Evolutionary conservation across 1,140 invertebrate species (phyloP), one percentile per base, ranked within the genome.

Genomic region (Panagrolaimus sp.): DNA sequence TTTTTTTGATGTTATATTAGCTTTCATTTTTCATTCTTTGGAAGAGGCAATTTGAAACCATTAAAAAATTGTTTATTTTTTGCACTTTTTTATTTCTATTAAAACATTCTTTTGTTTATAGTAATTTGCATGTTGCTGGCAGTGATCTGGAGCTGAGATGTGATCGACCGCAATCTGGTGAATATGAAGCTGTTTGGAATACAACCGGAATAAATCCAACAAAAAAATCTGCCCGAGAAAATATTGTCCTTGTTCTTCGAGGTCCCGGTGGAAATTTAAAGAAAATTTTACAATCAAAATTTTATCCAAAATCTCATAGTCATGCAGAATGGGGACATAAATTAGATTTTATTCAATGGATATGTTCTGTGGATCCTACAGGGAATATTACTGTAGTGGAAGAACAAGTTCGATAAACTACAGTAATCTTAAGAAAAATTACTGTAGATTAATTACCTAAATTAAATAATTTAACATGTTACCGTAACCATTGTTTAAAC

Each of bases 141-240:
- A 75, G 73, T 69, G 73, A 75, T 69, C 43, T 75, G n/a, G 69
- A 75, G 12, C 66, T 75, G n/a, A 47, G 69, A 5, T n/a, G 32
- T n/a, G 71, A 74, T 24, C 17, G 58, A 46, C 28, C 43, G 15
- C 12, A n/a, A 38, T 17, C 14, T 15, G 74, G 73, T 14, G 74
- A 76, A 28, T 75, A 75, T 32, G 46, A 66, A 32, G 70, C 73
- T 43, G 74, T 68, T 38, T 75, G 73, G 73, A 76, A 75, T 52
- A 75, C 73, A 8, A 76, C 63, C 1, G 73, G 73, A 1, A 75
- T 75, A 52, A 69, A 75, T n/a, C 73, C 73, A 43, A 75, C 73
- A 10, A 69, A 65, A 44, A 75, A 76, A 44, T 64, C 70, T 4
- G 65, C 70, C 6, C 44, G 73, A 5, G 74, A 75, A 38, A 73